These are phyloP conservation scores for Anabacerthia variegaticeps DNA, from an alignment of 2,797 vertebrate genomes.

Conservation along the genomic window DNA sequence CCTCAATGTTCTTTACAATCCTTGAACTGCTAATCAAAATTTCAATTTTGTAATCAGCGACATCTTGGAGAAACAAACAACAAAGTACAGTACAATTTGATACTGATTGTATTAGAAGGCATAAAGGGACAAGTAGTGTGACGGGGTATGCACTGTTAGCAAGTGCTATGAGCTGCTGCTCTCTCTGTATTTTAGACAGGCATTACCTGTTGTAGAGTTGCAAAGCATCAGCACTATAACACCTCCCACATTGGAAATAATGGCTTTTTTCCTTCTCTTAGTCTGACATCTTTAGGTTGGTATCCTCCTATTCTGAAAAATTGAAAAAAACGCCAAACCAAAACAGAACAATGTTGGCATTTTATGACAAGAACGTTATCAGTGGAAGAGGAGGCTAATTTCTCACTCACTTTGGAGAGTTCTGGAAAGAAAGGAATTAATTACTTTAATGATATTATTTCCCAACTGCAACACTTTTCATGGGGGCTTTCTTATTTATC, in stretches of 20 bases:
- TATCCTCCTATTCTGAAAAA: neutral
- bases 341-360: neutral
- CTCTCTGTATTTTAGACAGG: neutral
- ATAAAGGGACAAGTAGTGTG: neutral
- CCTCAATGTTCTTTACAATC: neutral
- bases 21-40: neutral
- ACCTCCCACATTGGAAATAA: neutral
- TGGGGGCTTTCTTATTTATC: neutral
- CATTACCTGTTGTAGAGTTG: neutral
- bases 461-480: neutral
- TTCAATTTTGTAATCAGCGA: neutral
- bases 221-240: neutral
- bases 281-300: neutral
- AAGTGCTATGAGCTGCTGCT: neutral
- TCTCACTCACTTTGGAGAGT: neutral
- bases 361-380: neutral
- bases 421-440: neutral
- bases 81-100: neutral
- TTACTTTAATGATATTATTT: neutral
- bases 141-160: rapidly evolving
- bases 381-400: neutral
- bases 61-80: neutral
- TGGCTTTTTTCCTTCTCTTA: neutral
- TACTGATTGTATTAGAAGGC: neutral
- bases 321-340: neutral